phyloP scores from a whole-genome alignment of 2,797 vertebrate genomes.

The Enteromius anoplus region DNA sequence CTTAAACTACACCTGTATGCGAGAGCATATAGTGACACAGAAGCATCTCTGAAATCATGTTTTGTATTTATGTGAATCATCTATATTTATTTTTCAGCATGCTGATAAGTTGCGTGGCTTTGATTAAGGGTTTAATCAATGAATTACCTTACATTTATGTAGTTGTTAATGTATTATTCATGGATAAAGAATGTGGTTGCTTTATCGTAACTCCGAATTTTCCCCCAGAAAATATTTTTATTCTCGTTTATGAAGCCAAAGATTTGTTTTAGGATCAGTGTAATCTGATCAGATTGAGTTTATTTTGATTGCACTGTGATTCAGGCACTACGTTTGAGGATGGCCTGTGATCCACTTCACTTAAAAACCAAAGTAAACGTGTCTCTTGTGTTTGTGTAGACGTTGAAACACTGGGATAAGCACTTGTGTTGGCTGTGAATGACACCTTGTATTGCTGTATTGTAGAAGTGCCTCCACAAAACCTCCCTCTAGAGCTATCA shows the following conservation, averaged over 20 bases:
- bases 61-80: conserved; percentile 26
- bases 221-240: not conserved
- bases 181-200: no score
- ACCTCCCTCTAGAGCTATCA: not conserved
- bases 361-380: conserved; percentile 49
- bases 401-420: conserved; percentile 15
- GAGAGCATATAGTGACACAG: not conserved
- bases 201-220: not conserved
- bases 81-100: conserved; percentile 13
- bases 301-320: conserved; percentile 1
- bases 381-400: conserved; percentile 37
- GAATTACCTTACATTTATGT: conserved; percentile 8
- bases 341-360: not conserved
- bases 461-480: conserved; percentile 35
- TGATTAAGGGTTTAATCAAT: conserved; percentile 23
- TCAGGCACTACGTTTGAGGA: not conserved
- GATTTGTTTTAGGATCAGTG: conserved; percentile 12
- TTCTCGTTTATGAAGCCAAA: conserved; percentile 18
- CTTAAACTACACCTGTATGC: not conserved
- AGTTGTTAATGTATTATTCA: conserved; percentile 2
- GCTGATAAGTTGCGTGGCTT: not conserved
- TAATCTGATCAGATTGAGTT: not conserved
- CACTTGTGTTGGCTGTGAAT: conserved; percentile 18
- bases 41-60: not conserved
- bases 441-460: conserved; percentile 23